phyloP scores from a whole-genome alignment of 2,888 invertebrate genomes.

The Homarus gammarus region DNA sequence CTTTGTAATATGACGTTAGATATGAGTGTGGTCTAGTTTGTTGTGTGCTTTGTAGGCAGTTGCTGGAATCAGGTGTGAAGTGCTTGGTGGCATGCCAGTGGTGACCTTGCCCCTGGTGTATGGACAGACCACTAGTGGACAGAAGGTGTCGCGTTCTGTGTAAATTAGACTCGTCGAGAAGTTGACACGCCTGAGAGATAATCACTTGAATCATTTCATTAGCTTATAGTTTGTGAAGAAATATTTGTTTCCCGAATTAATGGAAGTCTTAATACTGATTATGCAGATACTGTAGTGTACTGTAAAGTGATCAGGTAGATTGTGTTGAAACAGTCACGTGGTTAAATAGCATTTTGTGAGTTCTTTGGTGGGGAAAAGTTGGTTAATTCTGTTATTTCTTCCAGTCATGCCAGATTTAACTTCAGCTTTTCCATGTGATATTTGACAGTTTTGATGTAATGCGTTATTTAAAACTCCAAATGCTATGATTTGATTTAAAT shows the following conservation, averaged over 20 bases:
- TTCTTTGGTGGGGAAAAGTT: neutral
- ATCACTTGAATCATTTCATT: conserved; percentile 28
- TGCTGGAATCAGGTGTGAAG: conserved; percentile 13
- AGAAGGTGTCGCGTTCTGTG: neutral
- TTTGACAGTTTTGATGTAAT: neutral
- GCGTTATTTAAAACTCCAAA: too few relatives aligned
- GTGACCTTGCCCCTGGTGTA: neutral
- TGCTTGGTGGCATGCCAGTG: neutral
- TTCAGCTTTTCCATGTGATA: neutral
- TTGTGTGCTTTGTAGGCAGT: conserved; percentile 31
- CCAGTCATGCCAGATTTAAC: neutral
- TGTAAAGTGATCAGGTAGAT: too few relatives aligned
- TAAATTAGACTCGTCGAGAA: neutral
- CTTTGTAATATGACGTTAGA: neutral
- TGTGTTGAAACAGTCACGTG: neutral
- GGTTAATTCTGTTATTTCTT: neutral
- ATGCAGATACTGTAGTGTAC: neutral
- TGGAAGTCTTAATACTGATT: neutral
- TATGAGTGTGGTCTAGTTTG: conserved; percentile 26
- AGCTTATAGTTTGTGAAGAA: neutral
- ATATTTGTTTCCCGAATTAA: neutral
- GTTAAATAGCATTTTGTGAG: neutral
- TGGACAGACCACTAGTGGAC: neutral
- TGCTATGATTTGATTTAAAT: too few relatives aligned
- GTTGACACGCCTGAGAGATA: conserved; percentile 6